Evolutionary conservation across 2,888 invertebrate species (phyloP).

Genomic region (Stegana nigrithorax): DNA sequence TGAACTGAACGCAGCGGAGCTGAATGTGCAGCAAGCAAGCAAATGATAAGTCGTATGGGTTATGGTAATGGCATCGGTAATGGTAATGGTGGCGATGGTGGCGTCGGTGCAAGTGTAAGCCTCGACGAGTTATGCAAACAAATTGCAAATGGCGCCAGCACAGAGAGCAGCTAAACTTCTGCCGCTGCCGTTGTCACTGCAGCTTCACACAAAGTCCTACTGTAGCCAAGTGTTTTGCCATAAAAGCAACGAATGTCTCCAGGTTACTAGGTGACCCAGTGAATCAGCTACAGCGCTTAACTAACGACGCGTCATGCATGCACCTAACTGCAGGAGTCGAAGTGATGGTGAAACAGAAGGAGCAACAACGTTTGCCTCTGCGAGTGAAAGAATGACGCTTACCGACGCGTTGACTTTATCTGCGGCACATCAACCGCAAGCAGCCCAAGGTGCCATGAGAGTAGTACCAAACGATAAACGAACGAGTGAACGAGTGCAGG

Average conservation of each 20-base stretch:
- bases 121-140: slow-evolving; percentile 3
- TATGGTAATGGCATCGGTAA: too few relatives aligned
- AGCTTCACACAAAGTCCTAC: too few relatives aligned
- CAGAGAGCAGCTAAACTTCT: too few relatives aligned
- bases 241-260: slow-evolving; percentile 57
- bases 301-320: too few relatives aligned
- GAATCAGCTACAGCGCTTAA: too few relatives aligned
- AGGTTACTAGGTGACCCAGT: slow-evolving; percentile 64
- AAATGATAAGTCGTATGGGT: neutral
- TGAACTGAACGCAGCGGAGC: too few relatives aligned
- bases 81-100: neutral
- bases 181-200: too few relatives aligned
- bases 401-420: slow-evolving; percentile 5
- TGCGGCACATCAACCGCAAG: neutral
- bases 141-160: slow-evolving; percentile 1
- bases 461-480: neutral
- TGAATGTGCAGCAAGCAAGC: neutral
- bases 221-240: slow-evolving; percentile 28
- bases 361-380: too few relatives aligned
- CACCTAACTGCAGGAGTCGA: too few relatives aligned
- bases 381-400: too few relatives aligned
- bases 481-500: neutral
- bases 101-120: neutral
- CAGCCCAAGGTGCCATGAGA: neutral
- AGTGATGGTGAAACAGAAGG: too few relatives aligned